A percentile compares a stretch with the other conserved stretches of the same genome.
phyloP scores from a whole-genome alignment of 2,113 vertebrate genomes.

The Erythrolamprus reginae region DNA sequence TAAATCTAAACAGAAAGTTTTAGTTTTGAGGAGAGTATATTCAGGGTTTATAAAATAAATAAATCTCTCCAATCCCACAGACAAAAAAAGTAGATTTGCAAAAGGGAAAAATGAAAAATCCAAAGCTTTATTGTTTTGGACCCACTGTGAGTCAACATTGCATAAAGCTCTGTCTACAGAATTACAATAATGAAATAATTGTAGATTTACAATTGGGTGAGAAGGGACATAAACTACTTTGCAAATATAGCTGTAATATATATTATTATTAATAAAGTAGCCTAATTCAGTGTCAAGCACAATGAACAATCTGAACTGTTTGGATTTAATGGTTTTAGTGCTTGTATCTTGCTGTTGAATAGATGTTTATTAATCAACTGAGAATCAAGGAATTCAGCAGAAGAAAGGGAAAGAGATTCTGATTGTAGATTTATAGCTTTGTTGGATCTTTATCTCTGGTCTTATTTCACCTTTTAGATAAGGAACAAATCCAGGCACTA shows the following conservation, averaged over 20 bases:
- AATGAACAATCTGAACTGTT: not conserved
- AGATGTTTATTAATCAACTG: not conserved
- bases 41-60: not conserved
- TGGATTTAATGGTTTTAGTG: not conserved
- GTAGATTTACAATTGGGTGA: not conserved
- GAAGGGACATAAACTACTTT: not conserved
- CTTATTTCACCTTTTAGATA: slow-evolving; percentile 18
- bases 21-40: not conserved
- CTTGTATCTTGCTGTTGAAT: not conserved
- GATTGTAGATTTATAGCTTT: not conserved
- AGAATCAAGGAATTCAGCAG: not conserved
- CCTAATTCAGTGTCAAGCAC: not conserved
- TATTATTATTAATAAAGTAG: slow-evolving; percentile 3
- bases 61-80: not conserved
- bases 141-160: not conserved
- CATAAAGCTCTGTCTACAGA: not conserved
- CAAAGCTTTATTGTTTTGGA: not conserved
- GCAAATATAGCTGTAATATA: not conserved
- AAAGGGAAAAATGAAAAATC: not conserved
- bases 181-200: not conserved
- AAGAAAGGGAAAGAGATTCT: not conserved
- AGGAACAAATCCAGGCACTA: slow-evolving; percentile 1
- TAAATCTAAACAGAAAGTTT: not conserved
- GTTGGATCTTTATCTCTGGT: not conserved
- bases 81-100: not conserved